Evolutionary conservation across 2,797 vertebrate genomes (phyloP), one percentile per base, ranked within the genome.

Genomic region (Rhinichthys osculus): DNA sequence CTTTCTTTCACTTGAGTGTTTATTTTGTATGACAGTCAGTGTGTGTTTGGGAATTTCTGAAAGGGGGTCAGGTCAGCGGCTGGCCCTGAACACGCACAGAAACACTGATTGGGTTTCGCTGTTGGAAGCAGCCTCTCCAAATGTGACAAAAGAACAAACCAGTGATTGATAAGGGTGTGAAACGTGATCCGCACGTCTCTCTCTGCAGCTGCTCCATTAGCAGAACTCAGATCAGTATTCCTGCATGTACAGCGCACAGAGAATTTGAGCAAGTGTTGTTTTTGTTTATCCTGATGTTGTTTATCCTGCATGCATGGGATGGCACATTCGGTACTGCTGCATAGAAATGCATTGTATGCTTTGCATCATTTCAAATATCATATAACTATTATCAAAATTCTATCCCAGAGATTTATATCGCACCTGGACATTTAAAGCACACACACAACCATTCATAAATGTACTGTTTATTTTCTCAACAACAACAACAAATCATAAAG

Each of bases 101-200:
- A 74, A 77, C 85, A 89, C 84, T 92, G 94, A 90, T 90, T 91
- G 89, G 92, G 93, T 94, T 93, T 92, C 89, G 88, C 85, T 69
- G 87, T 88, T 90, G 82, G 88, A 93, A 89, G 87, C 88, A 90
- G 92, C 91, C 91, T 90, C 92, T 91, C 89, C 85, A 93, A 95
- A 93, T 50, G 89, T 88, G 87, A 92, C 92, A 88, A 91, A 94
- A 92, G 92, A 94, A 94, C 90, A 95, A 93, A 94, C 93, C 90
- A 90, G 92, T 94, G 94, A 95, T 94, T 94, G 94, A 95, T 94
- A 94, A 94, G 92, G 92, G 88, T 89, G 92, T 93, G 94, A 93
- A 95, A 95, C 90, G 90, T 91, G 93, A 95, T 92, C 92, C 85
- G 85, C 47, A 38, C 57, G 42, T 79, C 84, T 84, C 90, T 91